A percentile compares a stretch with the other conserved stretches of the same genome.
phyloP scores from a whole-genome alignment of 2,888 invertebrate genomes.

The Cepaea hortensis region DNA sequence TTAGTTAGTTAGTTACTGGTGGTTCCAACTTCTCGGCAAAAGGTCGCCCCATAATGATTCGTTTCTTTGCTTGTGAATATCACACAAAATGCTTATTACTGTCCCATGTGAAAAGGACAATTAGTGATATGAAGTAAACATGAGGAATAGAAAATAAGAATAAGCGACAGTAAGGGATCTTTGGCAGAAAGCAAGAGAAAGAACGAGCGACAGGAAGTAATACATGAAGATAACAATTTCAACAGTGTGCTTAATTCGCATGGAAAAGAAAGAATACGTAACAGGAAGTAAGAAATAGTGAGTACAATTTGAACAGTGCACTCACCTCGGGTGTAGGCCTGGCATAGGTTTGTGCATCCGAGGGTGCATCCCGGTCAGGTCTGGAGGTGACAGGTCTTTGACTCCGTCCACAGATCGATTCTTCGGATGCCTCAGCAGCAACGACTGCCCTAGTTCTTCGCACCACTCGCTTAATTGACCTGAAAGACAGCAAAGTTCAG shows the following conservation, averaged over 20 bases:
- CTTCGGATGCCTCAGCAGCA: constrained; percentile 75
- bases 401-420: constrained; percentile 64
- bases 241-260: background rate
- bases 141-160: too few relatives aligned
- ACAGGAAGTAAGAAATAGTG: background rate
- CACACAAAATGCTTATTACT: too few relatives aligned
- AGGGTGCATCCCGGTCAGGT: constrained; percentile 69
- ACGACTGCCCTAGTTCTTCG: constrained; percentile 75
- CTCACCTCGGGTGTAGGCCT: constrained; percentile 71
- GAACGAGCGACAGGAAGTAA: too few relatives aligned
- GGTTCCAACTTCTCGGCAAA: too few relatives aligned
- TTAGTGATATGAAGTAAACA: too few relatives aligned
- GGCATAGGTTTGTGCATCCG: constrained; percentile 74
- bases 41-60: too few relatives aligned
- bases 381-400: constrained; percentile 54
- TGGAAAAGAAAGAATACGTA: background rate
- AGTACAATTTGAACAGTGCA: constrained; percentile 6
- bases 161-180: too few relatives aligned
- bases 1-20: too few relatives aligned
- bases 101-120: too few relatives aligned
- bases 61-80: too few relatives aligned
- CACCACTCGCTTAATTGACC: constrained; percentile 76
- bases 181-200: too few relatives aligned
- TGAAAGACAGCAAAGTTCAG: constrained; percentile 50
- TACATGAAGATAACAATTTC: background rate